phyloP scores from a whole-genome alignment of 2,797 vertebrate genomes.

The Lemur catta region DNA sequence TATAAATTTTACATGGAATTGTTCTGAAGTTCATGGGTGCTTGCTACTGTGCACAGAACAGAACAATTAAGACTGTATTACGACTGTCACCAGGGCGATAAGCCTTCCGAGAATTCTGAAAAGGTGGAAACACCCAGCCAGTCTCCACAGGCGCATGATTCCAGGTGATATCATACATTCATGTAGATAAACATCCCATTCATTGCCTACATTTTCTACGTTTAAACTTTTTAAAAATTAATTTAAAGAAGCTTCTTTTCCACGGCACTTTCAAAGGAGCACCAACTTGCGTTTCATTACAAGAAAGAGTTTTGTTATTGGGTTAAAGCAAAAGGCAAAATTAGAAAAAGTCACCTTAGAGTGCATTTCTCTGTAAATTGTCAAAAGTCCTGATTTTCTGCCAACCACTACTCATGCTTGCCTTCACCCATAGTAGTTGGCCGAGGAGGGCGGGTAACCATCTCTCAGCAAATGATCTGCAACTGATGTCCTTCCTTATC shows the following conservation, averaged over 20 bases:
- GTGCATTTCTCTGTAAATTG: neutral
- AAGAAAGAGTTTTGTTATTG: neutral
- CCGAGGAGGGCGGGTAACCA: neutral
- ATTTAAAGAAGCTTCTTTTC: neutral
- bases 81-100: no score
- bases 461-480: neutral
- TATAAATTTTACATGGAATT: neutral
- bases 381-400: neutral
- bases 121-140: neutral
- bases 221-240: neutral
- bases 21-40: neutral
- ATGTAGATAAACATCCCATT: neutral
- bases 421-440: neutral
- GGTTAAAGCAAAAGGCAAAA: conserved; percentile 10
- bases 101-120: neutral
- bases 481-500: neutral
- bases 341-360: neutral
- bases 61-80: neutral
- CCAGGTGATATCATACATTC: neutral
- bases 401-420: neutral
- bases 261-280: neutral
- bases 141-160: neutral
- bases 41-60: neutral
- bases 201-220: neutral
- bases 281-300: neutral